These are phyloP conservation scores for Luffia ferchaultella DNA, from an alignment of 2,888 invertebrate genomes.

Conservation along the genomic window DNA sequence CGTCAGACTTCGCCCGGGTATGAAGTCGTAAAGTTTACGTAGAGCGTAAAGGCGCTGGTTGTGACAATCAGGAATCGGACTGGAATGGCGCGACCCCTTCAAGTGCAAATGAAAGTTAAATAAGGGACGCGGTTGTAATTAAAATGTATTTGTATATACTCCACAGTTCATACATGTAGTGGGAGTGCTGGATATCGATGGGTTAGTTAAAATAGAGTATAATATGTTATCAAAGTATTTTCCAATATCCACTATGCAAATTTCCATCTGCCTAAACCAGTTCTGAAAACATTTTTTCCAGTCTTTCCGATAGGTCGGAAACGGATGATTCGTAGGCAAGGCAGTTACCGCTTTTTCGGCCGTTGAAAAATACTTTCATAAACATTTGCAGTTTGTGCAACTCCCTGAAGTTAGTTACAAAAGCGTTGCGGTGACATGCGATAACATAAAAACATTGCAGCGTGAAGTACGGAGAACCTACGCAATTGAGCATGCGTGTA, in stretches of 20 bases:
- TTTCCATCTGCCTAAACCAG: too few relatives aligned
- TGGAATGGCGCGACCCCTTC: constrained; percentile 5
- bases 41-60: background rate
- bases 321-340: background rate
- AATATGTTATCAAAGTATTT: too few relatives aligned
- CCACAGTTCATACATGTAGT: constrained; percentile 2
- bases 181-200: constrained; percentile 4
- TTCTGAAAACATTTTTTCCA: too few relatives aligned
- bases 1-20: background rate
- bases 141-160: constrained; percentile 16
- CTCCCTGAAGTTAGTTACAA: background rate
- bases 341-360: background rate
- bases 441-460: too few relatives aligned
- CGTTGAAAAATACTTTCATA: background rate
- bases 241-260: too few relatives aligned
- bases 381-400: background rate
- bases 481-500: too few relatives aligned
- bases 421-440: too few relatives aligned
- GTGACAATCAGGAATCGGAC: background rate
- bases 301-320: too few relatives aligned
- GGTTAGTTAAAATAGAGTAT: too few relatives aligned
- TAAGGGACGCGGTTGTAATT: constrained; percentile 23
- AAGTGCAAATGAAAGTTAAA: constrained; percentile 30
- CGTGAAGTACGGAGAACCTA: too few relatives aligned
- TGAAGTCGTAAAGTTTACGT: background rate